Evolutionary conservation across 2,888 invertebrate species (phyloP).

Genomic region (Tenthredo livida): DNA sequence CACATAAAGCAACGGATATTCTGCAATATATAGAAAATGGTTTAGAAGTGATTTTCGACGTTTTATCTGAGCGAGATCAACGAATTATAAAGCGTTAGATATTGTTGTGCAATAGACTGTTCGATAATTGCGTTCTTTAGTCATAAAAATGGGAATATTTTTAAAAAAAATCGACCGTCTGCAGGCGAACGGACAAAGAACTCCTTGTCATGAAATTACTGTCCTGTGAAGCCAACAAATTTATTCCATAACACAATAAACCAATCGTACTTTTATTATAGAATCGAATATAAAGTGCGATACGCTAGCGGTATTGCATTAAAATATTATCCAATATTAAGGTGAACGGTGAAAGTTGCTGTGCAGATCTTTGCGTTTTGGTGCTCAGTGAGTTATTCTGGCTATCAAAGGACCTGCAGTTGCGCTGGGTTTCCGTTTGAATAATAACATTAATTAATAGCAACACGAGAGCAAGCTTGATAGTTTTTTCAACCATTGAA

Average conservation of each 20-base stretch:
- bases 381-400: not conserved
- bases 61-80: not conserved
- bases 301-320: not conserved
- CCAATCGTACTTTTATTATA: not conserved
- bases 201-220: not conserved
- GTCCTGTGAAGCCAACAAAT: not conserved
- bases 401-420: not conserved
- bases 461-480: not conserved
- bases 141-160: not conserved
- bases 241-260: not conserved
- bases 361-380: not conserved
- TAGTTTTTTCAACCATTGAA: not conserved
- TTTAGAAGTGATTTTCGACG: not conserved
- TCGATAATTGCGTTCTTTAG: constrained; percentile 1
- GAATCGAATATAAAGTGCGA: not conserved
- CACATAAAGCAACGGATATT: not conserved
- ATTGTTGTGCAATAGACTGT: not conserved
- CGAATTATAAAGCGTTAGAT: not conserved
- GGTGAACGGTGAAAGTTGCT: not conserved
- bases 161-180: not conserved
- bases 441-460: not conserved
- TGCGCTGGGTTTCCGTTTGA: not conserved
- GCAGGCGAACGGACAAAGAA: not conserved
- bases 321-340: not conserved
- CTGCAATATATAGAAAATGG: not conserved